These are phyloP conservation scores for Picus viridis DNA, from an alignment of 2,797 vertebrate genomes.

Conservation along the genomic window DNA sequence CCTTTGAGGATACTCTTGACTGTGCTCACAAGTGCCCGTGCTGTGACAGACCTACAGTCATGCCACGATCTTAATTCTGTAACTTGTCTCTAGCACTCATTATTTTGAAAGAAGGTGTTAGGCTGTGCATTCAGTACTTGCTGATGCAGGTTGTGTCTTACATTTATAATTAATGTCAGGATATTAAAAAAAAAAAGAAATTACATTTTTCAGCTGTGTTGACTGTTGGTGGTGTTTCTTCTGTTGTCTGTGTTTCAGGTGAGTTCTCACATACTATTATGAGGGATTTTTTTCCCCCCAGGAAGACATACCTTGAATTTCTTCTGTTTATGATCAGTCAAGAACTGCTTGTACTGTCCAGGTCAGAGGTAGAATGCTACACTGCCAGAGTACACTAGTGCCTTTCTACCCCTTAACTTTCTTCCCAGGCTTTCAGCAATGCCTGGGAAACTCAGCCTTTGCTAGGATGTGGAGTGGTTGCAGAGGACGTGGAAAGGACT, in stretches of 20 bases:
- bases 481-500: neutral
- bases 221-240: neutral
- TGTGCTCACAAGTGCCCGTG: neutral
- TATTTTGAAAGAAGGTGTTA: neutral
- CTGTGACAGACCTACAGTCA: neutral
- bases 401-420: neutral
- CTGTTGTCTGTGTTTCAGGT: neutral
- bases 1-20: neutral
- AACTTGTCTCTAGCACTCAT: fast-evolving
- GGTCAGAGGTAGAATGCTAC: neutral
- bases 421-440: neutral
- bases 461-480: neutral
- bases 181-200: neutral
- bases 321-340: neutral
- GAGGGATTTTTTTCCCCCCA: neutral
- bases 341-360: neutral
- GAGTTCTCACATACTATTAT: neutral
- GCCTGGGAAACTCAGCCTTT: neutral
- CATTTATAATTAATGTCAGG: neutral
- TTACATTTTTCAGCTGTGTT: neutral
- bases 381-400: neutral
- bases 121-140: neutral
- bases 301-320: neutral
- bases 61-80: neutral
- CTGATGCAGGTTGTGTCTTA: neutral